These are phyloP conservation scores for Calliphora vicina DNA, from an alignment of 1,140 invertebrate genomes.

Conservation along the genomic window DNA sequence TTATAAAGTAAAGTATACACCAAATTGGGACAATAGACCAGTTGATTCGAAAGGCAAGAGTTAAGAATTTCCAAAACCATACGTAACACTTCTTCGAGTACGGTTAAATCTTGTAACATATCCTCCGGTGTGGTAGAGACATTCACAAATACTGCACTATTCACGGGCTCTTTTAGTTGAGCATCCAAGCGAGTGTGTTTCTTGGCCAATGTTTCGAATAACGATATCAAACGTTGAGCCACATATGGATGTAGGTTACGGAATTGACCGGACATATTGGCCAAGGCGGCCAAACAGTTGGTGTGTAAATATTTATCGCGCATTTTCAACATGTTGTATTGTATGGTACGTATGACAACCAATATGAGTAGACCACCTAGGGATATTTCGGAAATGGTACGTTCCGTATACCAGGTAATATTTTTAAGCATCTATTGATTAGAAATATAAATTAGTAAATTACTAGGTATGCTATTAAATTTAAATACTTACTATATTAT, in stretches of 20 bases:
- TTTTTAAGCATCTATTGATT: slow-evolving; percentile 81
- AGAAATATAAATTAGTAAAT: slow-evolving; percentile 23
- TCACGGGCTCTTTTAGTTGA: slow-evolving; percentile 59
- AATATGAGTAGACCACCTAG: slow-evolving; percentile 95
- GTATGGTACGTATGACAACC: slow-evolving; percentile 94
- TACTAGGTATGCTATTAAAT: background rate
- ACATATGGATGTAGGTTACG: slow-evolving; percentile 94
- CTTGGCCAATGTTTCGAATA: slow-evolving; percentile 88
- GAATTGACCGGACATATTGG: slow-evolving; percentile 98
- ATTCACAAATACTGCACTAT: slow-evolving; percentile 56
- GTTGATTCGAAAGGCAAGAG: slow-evolving; percentile 86
- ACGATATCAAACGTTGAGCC: slow-evolving; percentile 87
- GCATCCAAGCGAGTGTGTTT: slow-evolving; percentile 73
- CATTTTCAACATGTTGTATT: slow-evolving; percentile 97
- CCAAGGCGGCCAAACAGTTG: slow-evolving; percentile 95
- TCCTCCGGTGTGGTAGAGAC: slow-evolving; percentile 60
- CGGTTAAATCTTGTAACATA: slow-evolving; percentile 85
- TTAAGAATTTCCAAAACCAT: slow-evolving; percentile 98
- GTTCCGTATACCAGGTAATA: slow-evolving; percentile 91
- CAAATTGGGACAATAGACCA: slow-evolving; percentile 92
- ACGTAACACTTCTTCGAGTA: slow-evolving; percentile 95
- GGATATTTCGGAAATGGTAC: slow-evolving; percentile 88
- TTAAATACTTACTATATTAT: slow-evolving; percentile 82
- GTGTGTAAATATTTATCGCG: slow-evolving; percentile 96
- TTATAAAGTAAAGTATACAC: slow-evolving; percentile 97